These are phyloP conservation scores for human DNA, from an alignment of 2,113 vertebrate species.

Conservation along the genomic window DNA sequence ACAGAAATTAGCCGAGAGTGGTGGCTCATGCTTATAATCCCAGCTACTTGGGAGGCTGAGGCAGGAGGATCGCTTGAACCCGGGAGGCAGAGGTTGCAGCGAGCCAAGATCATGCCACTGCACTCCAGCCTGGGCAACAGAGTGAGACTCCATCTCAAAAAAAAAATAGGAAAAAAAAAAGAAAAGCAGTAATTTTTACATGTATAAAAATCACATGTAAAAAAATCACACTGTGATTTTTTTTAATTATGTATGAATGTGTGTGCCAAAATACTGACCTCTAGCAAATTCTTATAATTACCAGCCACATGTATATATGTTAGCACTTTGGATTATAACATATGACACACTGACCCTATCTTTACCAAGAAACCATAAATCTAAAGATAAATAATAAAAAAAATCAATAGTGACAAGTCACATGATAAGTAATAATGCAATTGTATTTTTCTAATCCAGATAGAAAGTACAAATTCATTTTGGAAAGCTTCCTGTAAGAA, in stretches of 20 bases:
- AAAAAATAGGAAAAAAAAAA: no score
- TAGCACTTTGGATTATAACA: neutral
- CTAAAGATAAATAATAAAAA: neutral
- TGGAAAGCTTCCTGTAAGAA: conserved; percentile 14
- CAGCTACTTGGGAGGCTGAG: no score
- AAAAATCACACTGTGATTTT: neutral
- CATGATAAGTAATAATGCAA: neutral
- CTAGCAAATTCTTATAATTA: neutral
- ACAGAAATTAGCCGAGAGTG: no score
- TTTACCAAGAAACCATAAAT: neutral
- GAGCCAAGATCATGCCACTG: no score
- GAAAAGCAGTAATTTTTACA: neutral
- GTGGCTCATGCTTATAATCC: no score
- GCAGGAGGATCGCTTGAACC: no score
- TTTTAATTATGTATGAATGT: neutral
- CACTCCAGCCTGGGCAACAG: no score
- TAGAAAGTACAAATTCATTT: neutral
- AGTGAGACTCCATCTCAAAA: no score
- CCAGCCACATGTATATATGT: neutral
- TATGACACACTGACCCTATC: neutral
- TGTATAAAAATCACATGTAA: no score
- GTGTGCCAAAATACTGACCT: neutral
- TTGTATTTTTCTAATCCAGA: neutral
- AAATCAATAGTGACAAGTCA: neutral
- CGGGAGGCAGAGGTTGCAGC: no score